Evolutionary conservation across 1,140 invertebrate genomes (phyloP), one percentile per base, ranked within the genome.

Genomic region (Dendroctonus ponderosae): DNA sequence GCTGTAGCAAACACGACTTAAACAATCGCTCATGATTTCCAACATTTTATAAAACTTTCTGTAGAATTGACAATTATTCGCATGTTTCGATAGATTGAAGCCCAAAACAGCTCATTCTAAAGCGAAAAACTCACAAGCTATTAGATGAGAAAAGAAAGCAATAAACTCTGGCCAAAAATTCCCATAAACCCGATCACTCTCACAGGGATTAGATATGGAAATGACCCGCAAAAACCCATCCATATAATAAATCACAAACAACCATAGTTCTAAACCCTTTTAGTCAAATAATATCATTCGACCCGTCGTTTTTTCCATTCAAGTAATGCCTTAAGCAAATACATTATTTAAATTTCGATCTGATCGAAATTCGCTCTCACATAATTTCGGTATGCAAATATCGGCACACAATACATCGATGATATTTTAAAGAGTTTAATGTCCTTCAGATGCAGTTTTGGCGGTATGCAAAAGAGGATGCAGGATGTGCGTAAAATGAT

Each of bases 311-410:
- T 61, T 44, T 63, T 42, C 37, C 38, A 64, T 65, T 57, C 46
- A 12, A 49, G 40, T 65, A 57, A 65, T 65, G 37, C 62, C 62
- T 65, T 65, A 42, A 57, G 62, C 53, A 65, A 65, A 65, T 65
- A 65, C 62, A 65, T 65, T 65, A 65, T 65, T 65, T 54, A 63
- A 63, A 63, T 63, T 63, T 61, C 61, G 51, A 54, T 43, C 41
- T 7, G 54, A 65, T 65, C 62, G 53, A 65, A 57, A 12, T 65
- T 56, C 11, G 53, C 53, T 65, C 62, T 65, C 62, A 65, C 62
- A 65, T 56, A 65, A 57, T 65, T 65, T 57, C 53, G 26, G 46
- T 57, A 65, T 65, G 62, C 62, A 65, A 65, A 65, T 65, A 65
- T 57, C 15, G 26, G 14, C 26, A 26, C 53, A 57, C 61, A 63